Evolutionary conservation across 2,797 vertebrate species (phyloP).

Genomic region (Podarcis lilfordi): DNA sequence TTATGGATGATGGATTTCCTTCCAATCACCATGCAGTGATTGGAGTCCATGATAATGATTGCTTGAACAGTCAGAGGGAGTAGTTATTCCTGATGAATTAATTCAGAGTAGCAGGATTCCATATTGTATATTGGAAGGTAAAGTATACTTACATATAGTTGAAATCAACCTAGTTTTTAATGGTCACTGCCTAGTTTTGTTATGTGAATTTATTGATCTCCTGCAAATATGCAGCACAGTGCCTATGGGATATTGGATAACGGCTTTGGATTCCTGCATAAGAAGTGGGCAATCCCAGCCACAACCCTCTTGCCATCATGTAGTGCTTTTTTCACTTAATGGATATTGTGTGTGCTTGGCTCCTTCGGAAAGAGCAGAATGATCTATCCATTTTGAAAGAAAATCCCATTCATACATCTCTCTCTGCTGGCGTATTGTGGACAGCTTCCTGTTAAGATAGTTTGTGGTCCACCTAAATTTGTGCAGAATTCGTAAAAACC

Average conservation of each 20-base stretch:
- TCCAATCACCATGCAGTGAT: not conserved
- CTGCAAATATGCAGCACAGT: not conserved
- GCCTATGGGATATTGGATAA: not conserved
- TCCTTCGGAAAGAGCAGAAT: not conserved
- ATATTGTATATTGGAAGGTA: not conserved
- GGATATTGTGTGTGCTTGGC: not conserved
- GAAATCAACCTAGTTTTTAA: not conserved
- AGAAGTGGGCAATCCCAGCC: not conserved
- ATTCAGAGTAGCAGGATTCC: not conserved
- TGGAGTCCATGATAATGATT: not conserved
- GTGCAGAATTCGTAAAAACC: not conserved
- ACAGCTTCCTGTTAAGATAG: not conserved
- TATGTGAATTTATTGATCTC: not conserved
- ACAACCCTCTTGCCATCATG: too few relatives aligned
- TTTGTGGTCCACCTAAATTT: not conserved
- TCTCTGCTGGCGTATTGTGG: not conserved
- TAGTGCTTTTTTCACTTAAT: not conserved
- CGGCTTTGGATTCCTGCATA: not conserved
- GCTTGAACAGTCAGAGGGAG: not conserved
- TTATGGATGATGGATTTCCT: not conserved
- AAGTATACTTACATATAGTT: not conserved
- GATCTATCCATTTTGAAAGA: not conserved
- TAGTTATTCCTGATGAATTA: not conserved
- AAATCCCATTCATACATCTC: not conserved
- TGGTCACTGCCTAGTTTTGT: not conserved